phyloP scores from a whole-genome alignment of 2,888 invertebrate species.

The Metopia argyrocephala region DNA sequence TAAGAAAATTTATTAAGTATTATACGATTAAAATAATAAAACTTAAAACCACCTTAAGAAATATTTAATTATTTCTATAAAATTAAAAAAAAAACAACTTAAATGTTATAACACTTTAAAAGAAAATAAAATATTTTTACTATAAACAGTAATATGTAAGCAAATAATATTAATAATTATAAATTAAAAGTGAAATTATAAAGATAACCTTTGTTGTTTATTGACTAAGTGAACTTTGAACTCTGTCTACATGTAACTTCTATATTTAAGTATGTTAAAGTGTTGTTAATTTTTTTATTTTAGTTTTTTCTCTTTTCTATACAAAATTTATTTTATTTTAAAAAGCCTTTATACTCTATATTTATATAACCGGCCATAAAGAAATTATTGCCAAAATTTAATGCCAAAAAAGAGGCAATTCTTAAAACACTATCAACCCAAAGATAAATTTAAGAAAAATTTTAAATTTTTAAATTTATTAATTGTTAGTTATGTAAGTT shows the following conservation, averaged over 20 bases:
- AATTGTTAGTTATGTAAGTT: conserved; percentile 48
- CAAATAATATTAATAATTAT: not conserved
- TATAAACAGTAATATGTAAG: not conserved
- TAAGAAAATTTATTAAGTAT: conserved; percentile 55
- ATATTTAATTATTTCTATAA: conserved; percentile 7
- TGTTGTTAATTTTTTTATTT: conserved; percentile 62
- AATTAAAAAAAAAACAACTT: conserved; percentile 10
- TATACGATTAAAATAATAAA: conserved; percentile 42
- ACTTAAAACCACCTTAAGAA: conserved; percentile 40
- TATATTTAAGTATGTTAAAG: conserved; percentile 54
- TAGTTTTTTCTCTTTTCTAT: not conserved
- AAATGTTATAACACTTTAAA: conserved; percentile 45
- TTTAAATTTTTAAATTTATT: conserved; percentile 18
- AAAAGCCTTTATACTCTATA: too few species aligned
- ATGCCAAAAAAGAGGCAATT: conserved; percentile 48
- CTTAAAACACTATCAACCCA: conserved; percentile 37
- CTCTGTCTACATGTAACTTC: not conserved
- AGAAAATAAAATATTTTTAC: not conserved
- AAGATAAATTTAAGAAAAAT: conserved; percentile 1
- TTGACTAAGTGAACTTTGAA: conserved; percentile 34
- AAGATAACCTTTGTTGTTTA: conserved; percentile 53
- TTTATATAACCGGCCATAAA: too few species aligned
- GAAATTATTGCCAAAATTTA: conserved; percentile 13
- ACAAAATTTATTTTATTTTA: too few species aligned
- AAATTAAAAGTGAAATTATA: conserved; percentile 17